Percentiles rank a stretch among this genome's conserved stretches.
These are phyloP conservation scores for Ellobium chinense DNA, from an alignment of 2,888 invertebrate genomes.

Conservation along the genomic window DNA sequence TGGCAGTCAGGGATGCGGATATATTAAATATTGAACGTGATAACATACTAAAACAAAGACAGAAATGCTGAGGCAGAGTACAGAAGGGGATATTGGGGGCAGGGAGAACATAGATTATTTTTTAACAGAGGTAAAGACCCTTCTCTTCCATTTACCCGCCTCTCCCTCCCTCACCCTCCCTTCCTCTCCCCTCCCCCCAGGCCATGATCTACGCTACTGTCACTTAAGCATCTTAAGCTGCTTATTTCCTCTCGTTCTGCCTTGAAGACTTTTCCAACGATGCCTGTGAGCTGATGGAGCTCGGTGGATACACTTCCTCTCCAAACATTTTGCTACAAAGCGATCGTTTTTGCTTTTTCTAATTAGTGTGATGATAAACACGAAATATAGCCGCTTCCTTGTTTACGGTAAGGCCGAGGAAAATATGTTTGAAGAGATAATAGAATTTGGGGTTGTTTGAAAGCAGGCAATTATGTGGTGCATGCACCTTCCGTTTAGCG, in stretches of 20 bases:
- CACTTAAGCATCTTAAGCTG: not conserved
- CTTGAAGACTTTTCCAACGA: not conserved
- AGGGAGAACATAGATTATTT: no score
- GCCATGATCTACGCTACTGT: not conserved
- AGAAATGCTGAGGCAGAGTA: no score
- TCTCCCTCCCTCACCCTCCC: not conserved
- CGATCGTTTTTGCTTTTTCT: constrained; percentile 27
- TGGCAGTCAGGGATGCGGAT: no score
- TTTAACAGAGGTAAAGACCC: no score
- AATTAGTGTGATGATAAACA: constrained; percentile 32
- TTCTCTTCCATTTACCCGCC: not conserved
- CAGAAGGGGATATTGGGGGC: no score
- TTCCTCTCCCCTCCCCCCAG: not conserved
- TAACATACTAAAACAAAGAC: no score
- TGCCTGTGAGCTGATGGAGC: constrained; percentile 17
- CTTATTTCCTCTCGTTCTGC: constrained; percentile 13
- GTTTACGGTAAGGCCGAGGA: not conserved
- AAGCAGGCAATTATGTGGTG: constrained; percentile 24
- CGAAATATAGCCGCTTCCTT: constrained; percentile 21
- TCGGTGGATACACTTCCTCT: constrained; percentile 9
- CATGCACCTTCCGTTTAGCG: constrained; percentile 11
- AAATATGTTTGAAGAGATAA: constrained; percentile 20
- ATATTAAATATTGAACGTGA: no score
- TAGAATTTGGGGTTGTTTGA: constrained; percentile 23
- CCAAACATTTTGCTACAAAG: constrained; percentile 5